Percentiles rank a stretch among this genome's conserved stretches.
phyloP scores from a whole-genome alignment of 2,113 vertebrate genomes.

The Pachypanchax playfairii region DNA sequence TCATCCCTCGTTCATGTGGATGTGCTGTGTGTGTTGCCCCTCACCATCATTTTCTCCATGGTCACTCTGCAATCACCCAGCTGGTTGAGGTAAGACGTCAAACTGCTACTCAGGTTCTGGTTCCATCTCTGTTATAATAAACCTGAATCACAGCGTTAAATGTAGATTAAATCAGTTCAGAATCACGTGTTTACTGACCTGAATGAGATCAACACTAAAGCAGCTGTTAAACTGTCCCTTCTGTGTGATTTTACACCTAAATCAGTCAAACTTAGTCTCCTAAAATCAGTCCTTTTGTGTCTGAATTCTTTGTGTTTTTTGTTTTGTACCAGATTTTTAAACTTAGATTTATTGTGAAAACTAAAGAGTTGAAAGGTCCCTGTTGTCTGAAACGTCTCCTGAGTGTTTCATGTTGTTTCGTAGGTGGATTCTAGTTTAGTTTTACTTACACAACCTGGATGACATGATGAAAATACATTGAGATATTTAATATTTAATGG shows the following conservation, averaged over 20 bases:
- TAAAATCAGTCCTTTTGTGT: too few relatives aligned
- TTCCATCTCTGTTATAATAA: too few relatives aligned
- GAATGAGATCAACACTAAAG: neutral
- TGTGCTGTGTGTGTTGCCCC: conserved; percentile 76
- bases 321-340: too few relatives aligned
- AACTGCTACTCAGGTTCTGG: conserved; percentile 25
- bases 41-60: conserved; percentile 70
- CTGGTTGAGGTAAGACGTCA: conserved; percentile 82
- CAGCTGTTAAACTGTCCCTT: neutral
- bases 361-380: too few relatives aligned
- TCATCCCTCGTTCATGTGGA: conserved; percentile 79
- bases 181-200: too few relatives aligned
- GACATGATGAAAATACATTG: conserved; percentile 37
- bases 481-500: conserved; percentile 7
- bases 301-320: too few relatives aligned
- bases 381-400: neutral
- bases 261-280: too few relatives aligned
- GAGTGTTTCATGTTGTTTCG: conserved; percentile 13
- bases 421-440: conserved; percentile 8
- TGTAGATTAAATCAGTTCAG: neutral
- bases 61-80: conserved; percentile 80
- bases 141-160: conserved; percentile 30
- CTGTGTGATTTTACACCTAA: neutral
- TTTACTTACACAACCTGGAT: neutral
- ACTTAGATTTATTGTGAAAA: too few relatives aligned